Conservation (phyloP, 2,797 vertebrate genomes). For the Odontamblyopus lacepedii region DNA sequence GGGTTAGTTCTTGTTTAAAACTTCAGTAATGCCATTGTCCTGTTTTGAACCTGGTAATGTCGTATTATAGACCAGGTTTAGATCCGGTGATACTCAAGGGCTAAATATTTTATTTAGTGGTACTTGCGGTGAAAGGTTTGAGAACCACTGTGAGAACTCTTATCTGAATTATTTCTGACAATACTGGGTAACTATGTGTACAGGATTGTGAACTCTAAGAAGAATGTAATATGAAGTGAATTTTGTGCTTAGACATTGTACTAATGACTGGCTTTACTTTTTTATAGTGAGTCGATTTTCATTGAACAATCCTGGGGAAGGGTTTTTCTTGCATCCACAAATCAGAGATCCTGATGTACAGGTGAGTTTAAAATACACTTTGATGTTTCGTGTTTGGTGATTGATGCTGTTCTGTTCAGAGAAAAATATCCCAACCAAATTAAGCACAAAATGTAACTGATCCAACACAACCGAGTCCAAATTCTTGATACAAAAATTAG, state of each 20-base stretch:
- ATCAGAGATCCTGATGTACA: slow-evolving; percentile 30
- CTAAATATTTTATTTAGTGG: too few species aligned
- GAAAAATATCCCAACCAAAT: not conserved
- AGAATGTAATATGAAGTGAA: not conserved
- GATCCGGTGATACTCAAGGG: too few species aligned
- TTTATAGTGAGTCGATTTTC: slow-evolving; percentile 51
- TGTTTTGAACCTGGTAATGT: too few species aligned
- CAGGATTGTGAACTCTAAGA: not conserved
- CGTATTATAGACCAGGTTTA: too few species aligned
- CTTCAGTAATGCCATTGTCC: too few species aligned
- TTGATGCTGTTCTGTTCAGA: not conserved
- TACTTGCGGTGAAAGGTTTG: too few species aligned
- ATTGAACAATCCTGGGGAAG: slow-evolving; percentile 16
- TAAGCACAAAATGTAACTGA: not conserved
- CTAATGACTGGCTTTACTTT: not conserved
- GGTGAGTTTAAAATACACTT: slow-evolving; percentile 34
- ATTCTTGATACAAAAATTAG: not conserved
- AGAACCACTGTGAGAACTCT: too few species aligned
- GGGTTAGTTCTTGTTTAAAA: too few species aligned
- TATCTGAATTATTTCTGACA: too few species aligned
- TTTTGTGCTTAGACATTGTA: not conserved
- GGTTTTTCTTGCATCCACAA: slow-evolving; percentile 40
- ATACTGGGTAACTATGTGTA: too few species aligned
- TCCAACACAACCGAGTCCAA: not conserved
- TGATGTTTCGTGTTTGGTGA: not conserved